Evolutionary conservation across 2,888 invertebrate species (phyloP).

Genomic region (Eupithecia subfuscata): DNA sequence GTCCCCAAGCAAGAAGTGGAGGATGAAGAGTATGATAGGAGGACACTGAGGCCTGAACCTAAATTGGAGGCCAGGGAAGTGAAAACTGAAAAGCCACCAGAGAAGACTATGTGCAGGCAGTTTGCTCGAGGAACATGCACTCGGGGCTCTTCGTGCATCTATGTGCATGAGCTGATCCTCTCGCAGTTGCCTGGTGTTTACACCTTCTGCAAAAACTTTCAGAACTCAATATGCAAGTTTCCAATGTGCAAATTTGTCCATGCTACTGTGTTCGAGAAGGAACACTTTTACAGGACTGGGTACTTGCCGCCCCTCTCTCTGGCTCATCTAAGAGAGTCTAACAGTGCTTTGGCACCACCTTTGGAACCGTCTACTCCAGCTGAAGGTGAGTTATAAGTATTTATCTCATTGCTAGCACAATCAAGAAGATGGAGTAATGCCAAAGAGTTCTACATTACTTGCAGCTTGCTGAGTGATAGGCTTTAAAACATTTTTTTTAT

Average conservation of each 20-base stretch:
- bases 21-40: slow-evolving; percentile 49
- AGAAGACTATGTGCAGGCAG: slow-evolving; percentile 61
- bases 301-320: slow-evolving; percentile 60
- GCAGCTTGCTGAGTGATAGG: background rate
- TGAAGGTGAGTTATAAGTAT: slow-evolving; percentile 47
- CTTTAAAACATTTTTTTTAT: background rate
- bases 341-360: slow-evolving; percentile 26
- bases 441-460: background rate
- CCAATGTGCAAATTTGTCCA: slow-evolving; percentile 69
- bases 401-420: background rate
- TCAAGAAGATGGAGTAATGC: background rate
- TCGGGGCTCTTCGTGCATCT: slow-evolving; percentile 60
- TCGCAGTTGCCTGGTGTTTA: slow-evolving; percentile 61
- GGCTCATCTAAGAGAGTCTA: slow-evolving; percentile 56
- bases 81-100: slow-evolving; percentile 20
- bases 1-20: slow-evolving; percentile 56
- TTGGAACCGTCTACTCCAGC: slow-evolving; percentile 7
- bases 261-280: slow-evolving; percentile 69
- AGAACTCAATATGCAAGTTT: slow-evolving; percentile 59
- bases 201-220: slow-evolving; percentile 69
- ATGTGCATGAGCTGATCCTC: slow-evolving; percentile 60
- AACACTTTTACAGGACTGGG: slow-evolving; percentile 63
- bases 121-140: slow-evolving; percentile 65
- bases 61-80: background rate
- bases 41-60: background rate